Base-by-base conservation (phyloP, 2,797 vertebrate genomes). In the Echiichthys vipera region DNA sequence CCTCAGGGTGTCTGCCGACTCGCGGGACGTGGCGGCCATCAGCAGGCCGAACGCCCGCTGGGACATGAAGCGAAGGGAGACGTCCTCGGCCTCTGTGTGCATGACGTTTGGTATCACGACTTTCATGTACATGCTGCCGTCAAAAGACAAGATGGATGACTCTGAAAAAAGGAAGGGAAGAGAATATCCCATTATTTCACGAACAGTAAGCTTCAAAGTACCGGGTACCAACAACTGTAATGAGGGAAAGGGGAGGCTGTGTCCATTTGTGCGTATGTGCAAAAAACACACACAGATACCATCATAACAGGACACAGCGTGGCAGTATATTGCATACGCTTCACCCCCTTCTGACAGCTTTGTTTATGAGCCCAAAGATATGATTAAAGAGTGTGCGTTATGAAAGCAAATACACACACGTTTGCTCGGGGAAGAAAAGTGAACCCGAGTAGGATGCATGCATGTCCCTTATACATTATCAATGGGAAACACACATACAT, bases 81-180 rank as follows among this genome's bases (percentile, higher is more conserved):
- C 97, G 0, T 99, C 98, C 76, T 99, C 98, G 1, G 98, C 98
- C 81, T 99, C 98, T 0, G 97, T 99, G 86, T 99, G 98, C 93
- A 98, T 96, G 15, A 97, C 95, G 70, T 93, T 94, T 0, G 98
- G 97, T 89, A 99, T 97, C 85, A 97, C 89, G 42, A 99, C 95
- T 91, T 99, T 99, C 98, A 99, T 98, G 86, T 97, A 98, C 98
- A 99, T 99, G 90, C 97, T 98, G 86, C 98, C 98, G 0, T 99
- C 98, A 0, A 95, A 99, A 40, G 97, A 98, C 89, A 99, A 72
- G 85, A 97, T 96, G 0, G 98, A 99, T 0, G 98, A 94, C 94
- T 99, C 98, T 99, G 96, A 71, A 61, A 72, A 29, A 66, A 58
- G 3, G 3, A 3, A 22, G 40, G 68, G 62, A 80, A 0, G 34